Percentiles rank a stretch among this genome's conserved stretches.
These are phyloP conservation scores for Lasaia peninsularis DNA, from an alignment of 1,140 invertebrate species.

Conservation along the genomic window DNA sequence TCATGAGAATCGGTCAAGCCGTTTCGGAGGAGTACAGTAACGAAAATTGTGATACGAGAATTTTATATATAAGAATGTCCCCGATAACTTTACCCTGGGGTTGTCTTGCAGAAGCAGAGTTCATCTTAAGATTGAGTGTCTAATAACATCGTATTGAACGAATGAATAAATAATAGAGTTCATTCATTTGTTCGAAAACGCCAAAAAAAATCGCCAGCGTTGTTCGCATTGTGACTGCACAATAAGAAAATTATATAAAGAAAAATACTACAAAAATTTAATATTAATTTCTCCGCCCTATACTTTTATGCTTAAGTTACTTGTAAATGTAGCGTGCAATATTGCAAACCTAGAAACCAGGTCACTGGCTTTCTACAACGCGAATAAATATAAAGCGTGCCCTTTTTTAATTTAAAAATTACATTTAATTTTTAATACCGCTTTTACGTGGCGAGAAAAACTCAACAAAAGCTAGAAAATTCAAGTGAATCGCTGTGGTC, in stretches of 20 bases:
- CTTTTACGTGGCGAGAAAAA: not conserved
- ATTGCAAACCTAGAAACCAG: slow-evolving; percentile 10
- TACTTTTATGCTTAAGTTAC: not conserved
- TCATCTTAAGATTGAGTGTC: too few species aligned
- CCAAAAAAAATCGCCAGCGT: too few species aligned
- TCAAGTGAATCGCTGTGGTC: not conserved
- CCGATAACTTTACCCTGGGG: too few species aligned
- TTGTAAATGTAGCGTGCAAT: not conserved
- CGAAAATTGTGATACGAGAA: too few species aligned
- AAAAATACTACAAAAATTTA: not conserved
- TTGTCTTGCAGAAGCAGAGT: too few species aligned
- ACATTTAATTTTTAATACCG: slow-evolving; percentile 9
- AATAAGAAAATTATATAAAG: not conserved
- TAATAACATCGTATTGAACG: too few species aligned
- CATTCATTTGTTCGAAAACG: too few species aligned
- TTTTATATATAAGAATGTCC: too few species aligned
- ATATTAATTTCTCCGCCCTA: not conserved
- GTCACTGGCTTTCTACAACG: slow-evolving; percentile 6
- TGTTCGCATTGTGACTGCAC: too few species aligned
- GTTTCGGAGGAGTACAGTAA: too few species aligned
- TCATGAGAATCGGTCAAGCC: too few species aligned
- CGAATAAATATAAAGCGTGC: slow-evolving; percentile 4
- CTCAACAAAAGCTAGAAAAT: slow-evolving; percentile 1
- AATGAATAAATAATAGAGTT: too few species aligned
- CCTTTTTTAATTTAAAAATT: slow-evolving; percentile 9